Conservation (phyloP, 30 jellyfish, hydroid and myxozoan species). For the Chrysaora quinquecirrha region DNA sequence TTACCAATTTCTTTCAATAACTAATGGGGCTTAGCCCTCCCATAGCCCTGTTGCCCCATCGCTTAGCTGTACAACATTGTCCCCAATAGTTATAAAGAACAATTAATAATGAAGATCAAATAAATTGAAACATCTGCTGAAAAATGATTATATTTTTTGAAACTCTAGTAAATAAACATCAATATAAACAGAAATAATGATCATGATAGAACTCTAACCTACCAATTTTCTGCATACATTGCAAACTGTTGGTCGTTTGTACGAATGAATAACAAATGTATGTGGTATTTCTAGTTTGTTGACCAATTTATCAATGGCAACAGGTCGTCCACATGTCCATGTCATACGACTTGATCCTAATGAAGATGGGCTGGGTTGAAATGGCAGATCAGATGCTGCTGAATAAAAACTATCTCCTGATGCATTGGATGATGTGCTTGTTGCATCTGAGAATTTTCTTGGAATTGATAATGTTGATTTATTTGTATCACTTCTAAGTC, state of each 20-base stretch:
- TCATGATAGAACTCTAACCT: no score
- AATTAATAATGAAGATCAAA: no score
- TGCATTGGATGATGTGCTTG: constrained; percentile 57
- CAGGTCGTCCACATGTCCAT: constrained; percentile 96
- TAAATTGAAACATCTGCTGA: no score
- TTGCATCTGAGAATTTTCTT: constrained; percentile 77
- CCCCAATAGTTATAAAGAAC: no score
- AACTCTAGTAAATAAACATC: no score
- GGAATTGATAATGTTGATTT: constrained; percentile 54
- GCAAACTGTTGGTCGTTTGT: constrained; percentile 87
- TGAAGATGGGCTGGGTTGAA: constrained; percentile 28
- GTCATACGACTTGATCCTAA: constrained; percentile 81
- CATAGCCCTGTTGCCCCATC: no score
- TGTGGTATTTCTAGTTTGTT: constrained; percentile 92
- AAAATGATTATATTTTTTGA: no score
- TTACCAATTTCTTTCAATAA: no score
- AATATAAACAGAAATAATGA: no score
- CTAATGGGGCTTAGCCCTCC: no score
- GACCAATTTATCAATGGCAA: constrained; percentile 82
- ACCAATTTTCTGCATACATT: constrained; percentile 90
- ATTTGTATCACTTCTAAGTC: constrained; percentile 55
- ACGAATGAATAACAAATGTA: constrained; percentile 93
- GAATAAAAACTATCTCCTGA: constrained; percentile 52
- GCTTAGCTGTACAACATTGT: no score
- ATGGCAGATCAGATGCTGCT: constrained; percentile 36